Base-by-base conservation (phyloP, 2,113 vertebrate genomes). In the Clarias magur region DNA sequence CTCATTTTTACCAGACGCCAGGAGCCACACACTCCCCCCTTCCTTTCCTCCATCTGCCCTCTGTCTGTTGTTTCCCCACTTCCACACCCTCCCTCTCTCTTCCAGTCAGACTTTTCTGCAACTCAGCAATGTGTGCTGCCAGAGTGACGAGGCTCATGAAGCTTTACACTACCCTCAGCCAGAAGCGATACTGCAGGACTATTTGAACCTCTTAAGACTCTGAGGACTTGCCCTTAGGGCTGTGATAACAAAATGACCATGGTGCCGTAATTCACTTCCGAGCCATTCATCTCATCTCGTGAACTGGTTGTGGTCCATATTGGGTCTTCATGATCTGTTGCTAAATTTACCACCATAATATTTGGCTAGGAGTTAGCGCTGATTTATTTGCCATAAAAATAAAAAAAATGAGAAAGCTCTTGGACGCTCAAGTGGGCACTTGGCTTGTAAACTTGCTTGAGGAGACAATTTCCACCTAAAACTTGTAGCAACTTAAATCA, bases 301-400 rank as follows among this genome's bases (percentile, higher is more conserved):
- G 70, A 87, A 81, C 86, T 54, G 65, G 79, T 88, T 59, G 62
- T 75, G 67, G 76, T 92, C 94, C 94, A 92, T 94, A 94, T 95
- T 93, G 93, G 93, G 93, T 92, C 90, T 91, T 93, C 91, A 88
- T 92, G 90, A 91, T 91, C 93, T 92, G 92, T 93, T 94, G 92
- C 94, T 94, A 94, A 94, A 95, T 95, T 95, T 95, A 94, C 92
- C 89, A 89, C 89, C 82, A 84, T 91, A 90, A 92, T 92, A 90
- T 93, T 91, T 91, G 88, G 63, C 92, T 91, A 92, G 93, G 90
- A 92, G 93, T 94, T 89, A 92, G 90, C 86, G 88, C 92, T 92
- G 90, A 92, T 90, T 93, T 93, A 91, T 92, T 93, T 92, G 92
- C 91, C 87, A 86, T 63, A 63, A 65, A 82, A 82, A 72, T 30